phyloP scores from a whole-genome alignment of 1,140 invertebrate genomes.

The Anagrus nilaparvatae region DNA sequence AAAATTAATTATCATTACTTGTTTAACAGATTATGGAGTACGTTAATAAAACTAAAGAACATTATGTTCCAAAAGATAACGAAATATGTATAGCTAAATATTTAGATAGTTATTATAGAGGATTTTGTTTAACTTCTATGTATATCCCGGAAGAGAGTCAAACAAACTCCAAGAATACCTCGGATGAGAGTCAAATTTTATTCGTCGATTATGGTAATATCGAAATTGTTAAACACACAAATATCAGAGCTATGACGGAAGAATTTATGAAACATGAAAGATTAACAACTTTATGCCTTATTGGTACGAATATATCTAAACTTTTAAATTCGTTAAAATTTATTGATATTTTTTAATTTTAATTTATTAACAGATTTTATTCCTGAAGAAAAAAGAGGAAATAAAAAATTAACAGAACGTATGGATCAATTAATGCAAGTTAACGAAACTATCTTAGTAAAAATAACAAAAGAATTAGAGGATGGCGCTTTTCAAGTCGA shows the following conservation, averaged over 20 bases:
- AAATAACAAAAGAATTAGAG: constrained; percentile 17
- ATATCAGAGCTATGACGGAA: constrained; percentile 30
- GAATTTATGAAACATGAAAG: constrained; percentile 25
- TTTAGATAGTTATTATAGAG: constrained; percentile 27
- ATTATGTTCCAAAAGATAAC: constrained; percentile 31
- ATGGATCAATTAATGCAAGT: constrained; percentile 15
- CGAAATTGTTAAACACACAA: constrained; percentile 21
- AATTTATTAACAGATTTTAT: constrained; percentile 24
- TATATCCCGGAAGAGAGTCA: no score
- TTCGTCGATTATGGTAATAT: constrained; percentile 34
- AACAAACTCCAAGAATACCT: constrained; percentile 8
- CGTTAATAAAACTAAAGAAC: constrained; percentile 11
- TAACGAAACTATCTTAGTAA: constrained; percentile 12
- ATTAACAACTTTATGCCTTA: constrained; percentile 22
- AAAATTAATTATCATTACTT: constrained; percentile 9
- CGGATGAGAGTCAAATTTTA: constrained; percentile 18
- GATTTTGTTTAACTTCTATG: constrained; percentile 23
- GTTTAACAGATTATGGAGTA: constrained; percentile 26
- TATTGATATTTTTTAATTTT: no score
- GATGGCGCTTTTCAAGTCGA: constrained; percentile 20
- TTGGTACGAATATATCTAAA: no score
- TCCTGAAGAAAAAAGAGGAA: constrained; percentile 11
- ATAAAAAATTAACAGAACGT: constrained; percentile 12
- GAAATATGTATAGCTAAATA: constrained; percentile 34
- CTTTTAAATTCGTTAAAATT: no score